Percentiles rank a stretch among this genome's conserved stretches.
These are phyloP conservation scores for Pentalonia nigronervosa DNA, from an alignment of 1,140 invertebrate genomes.

Conservation along the genomic window DNA sequence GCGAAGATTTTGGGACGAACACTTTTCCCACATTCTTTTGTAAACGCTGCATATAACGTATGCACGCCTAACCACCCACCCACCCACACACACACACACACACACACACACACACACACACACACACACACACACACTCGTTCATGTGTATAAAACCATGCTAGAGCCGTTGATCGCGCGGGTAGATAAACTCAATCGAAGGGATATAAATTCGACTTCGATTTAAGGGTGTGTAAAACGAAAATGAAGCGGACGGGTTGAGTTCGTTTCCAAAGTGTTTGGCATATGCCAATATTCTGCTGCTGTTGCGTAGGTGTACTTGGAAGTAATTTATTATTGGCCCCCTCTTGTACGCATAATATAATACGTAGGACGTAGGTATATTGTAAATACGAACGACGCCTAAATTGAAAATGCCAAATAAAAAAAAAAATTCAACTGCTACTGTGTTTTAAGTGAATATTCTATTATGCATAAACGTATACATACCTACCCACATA, in stretches of 20 bases:
- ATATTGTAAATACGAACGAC: constrained; percentile 19
- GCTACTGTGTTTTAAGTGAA: background rate
- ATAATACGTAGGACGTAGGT: background rate
- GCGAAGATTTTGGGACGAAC: background rate
- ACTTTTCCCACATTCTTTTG: background rate
- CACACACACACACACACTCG: background rate
- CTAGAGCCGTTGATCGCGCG: background rate
- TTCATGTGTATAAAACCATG: background rate
- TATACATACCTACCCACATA: background rate
- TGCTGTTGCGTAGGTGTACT: background rate
- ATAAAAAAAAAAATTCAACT: background rate
- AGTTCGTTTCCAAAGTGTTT: constrained; percentile 42
- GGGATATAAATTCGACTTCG: constrained; percentile 39
- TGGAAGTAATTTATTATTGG: constrained; percentile 26
- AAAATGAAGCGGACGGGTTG: constrained; percentile 17
- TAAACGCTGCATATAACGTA: background rate
- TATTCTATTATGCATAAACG: background rate
- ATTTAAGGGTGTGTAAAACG: constrained; percentile 40
- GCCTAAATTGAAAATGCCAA: constrained; percentile 10
- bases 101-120: background rate
- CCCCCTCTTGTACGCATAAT: background rate
- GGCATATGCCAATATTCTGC: background rate
- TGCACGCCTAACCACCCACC: no score
- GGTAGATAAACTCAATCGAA: background rate
- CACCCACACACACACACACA: background rate